Evolutionary conservation across 2,113 vertebrate species (phyloP).

Genomic region (Muntiacus reevesi): DNA sequence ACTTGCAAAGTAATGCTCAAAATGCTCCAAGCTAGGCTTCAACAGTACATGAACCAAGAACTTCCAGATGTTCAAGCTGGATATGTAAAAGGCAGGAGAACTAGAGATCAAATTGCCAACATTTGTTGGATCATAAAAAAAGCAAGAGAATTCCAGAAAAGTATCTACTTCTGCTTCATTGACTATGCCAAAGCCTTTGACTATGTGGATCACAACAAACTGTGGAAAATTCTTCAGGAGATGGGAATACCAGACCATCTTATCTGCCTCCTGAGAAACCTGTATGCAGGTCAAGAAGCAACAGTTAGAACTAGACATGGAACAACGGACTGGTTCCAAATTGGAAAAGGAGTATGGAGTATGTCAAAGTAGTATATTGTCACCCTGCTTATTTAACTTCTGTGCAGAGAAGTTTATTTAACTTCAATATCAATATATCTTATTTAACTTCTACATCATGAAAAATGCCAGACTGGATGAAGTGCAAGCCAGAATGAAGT

Average conservation of each 20-base stretch:
- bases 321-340: neutral
- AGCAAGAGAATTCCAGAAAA: neutral
- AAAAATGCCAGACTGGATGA: neutral
- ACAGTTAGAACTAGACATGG: neutral
- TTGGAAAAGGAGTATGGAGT: neutral
- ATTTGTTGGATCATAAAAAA: neutral
- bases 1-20: neutral
- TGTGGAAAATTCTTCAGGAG: neutral
- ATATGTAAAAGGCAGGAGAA: neutral
- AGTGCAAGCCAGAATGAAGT: neutral
- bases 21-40: neutral
- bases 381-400: neutral
- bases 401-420: neutral
- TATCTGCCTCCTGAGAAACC: neutral
- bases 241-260: neutral
- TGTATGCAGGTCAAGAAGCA: neutral
- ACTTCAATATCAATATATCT: neutral
- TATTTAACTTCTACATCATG: neutral
- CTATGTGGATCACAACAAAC: neutral
- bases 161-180: neutral
- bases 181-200: neutral
- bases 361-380: neutral
- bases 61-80: neutral
- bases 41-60: neutral
- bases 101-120: neutral